Evolutionary conservation across 2,888 invertebrate genomes (phyloP), one percentile per base, ranked within the genome.

Genomic region (Ceriagrion tenellum): DNA sequence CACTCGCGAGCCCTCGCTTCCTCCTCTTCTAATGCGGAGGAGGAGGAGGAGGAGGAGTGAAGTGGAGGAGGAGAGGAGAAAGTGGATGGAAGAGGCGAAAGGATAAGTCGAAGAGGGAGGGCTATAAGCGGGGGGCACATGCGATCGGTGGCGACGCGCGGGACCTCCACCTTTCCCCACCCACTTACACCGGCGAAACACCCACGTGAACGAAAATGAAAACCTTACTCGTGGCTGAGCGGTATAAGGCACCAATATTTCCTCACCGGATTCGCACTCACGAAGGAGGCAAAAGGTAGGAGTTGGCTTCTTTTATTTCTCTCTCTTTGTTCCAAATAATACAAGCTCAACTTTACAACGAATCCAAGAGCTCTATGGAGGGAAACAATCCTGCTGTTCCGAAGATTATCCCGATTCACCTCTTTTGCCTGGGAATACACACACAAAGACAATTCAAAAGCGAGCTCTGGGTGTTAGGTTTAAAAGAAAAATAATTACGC

Each of bases 181-280:
- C n/a, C n/a, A n/a, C n/a, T 47, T 47, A 47, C 8, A 16, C 35
- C 81, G 81, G 81, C 81, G 26, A 35, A 6, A 35, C 81, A 81
- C 81, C 81, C 81, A 81, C 81, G 81, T n/a, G n/a, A 18, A 81
- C 35, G 81, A 81, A 81, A 81, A 35, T 35, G 35, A 81, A 81
- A 69, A 26, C 69, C 23, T 26, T n/a, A 81, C 35, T 35, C 20
- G 8, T n/a, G 26, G n/a, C 69, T 59, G 12, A 18, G n/a, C 6
- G 26, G 16, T 69, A 69, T n/a, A 69, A n/a, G 6, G 35, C 35
- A 35, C 81, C 81, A 10, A 35, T 69, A 81, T 81, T 18, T 26
- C 26, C 69, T 47, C 47, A 47, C 47, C 47, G 47, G 2, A 47
- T 47, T 47, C 47, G 47, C 47, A 47, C 47, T 47, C 47, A 2